Conservation (phyloP, 2,113 vertebrate species). For the Brienomyrus brachyistius region DNA sequence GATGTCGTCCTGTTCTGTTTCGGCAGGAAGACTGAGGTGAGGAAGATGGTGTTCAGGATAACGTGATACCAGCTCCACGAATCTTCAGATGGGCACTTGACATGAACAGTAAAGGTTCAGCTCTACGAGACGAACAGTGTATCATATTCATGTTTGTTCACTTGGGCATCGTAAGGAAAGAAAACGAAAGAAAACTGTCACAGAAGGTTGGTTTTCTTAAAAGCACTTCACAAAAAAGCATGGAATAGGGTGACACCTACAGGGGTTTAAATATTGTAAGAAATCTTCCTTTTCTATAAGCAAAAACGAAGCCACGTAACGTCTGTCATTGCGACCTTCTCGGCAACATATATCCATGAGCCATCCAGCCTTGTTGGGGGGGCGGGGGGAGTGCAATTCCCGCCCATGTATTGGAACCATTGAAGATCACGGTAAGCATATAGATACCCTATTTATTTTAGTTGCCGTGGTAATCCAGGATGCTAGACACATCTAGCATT, state of each 20-base stretch:
- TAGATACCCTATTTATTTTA: neutral
- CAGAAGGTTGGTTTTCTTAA: neutral
- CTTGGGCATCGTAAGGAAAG: neutral
- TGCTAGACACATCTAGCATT: neutral
- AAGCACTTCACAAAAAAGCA: neutral
- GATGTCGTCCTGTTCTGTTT: neutral
- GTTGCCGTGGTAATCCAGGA: neutral
- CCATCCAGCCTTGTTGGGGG: neutral
- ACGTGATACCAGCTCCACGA: neutral
- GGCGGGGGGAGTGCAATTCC: neutral
- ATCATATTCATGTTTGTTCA: neutral
- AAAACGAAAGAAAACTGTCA: neutral
- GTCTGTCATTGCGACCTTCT: neutral
- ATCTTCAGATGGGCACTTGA: neutral
- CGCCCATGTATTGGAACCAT: neutral
- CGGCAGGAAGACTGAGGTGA: neutral
- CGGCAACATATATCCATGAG: neutral
- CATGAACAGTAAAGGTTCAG: neutral
- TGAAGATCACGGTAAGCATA: neutral
- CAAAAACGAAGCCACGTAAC: neutral
- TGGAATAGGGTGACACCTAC: constrained; percentile 11
- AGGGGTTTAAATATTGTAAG: constrained; percentile 7
- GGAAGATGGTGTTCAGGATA: neutral
- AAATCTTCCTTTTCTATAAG: neutral
- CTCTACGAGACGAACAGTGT: neutral